Evolutionary conservation across 2,888 invertebrate genomes (phyloP).

Genomic region (Matsumyia berberina): DNA sequence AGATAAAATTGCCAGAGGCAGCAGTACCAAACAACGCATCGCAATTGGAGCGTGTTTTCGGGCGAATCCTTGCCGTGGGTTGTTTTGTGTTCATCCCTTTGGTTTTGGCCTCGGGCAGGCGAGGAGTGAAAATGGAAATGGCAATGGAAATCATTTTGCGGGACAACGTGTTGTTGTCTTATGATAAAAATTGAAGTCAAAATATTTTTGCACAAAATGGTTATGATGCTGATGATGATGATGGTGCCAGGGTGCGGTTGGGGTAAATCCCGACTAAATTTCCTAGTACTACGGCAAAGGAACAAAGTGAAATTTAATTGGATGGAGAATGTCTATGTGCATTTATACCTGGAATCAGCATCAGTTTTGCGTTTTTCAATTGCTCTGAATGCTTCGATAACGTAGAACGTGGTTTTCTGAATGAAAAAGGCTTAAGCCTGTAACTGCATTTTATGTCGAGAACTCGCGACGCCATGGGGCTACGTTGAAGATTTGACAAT

Average conservation of each 20-base stretch:
- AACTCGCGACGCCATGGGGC: no score
- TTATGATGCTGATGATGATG: constrained; percentile 2
- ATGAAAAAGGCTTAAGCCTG: no score
- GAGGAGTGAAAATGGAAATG: constrained; percentile 5
- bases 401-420: no score
- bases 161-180: constrained; percentile 32
- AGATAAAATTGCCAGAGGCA: constrained; percentile 42
- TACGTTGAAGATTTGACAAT: no score
- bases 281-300: no score
- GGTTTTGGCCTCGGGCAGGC: background rate
- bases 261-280: background rate
- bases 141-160: constrained; percentile 27
- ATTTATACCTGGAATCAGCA: no score
- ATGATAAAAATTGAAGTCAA: constrained; percentile 36
- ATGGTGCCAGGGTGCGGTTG: background rate
- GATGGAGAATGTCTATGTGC: constrained; percentile 19
- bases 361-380: no score
- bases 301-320: background rate
- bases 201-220: constrained; percentile 29
- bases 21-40: background rate
- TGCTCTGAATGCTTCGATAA: no score
- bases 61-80: background rate
- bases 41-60: background rate
- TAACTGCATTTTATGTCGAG: no score
- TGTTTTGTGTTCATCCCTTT: constrained; percentile 8